These are phyloP conservation scores for Zaprionus obscuricornis DNA, from an alignment of 2,888 invertebrate species.

Conservation along the genomic window DNA sequence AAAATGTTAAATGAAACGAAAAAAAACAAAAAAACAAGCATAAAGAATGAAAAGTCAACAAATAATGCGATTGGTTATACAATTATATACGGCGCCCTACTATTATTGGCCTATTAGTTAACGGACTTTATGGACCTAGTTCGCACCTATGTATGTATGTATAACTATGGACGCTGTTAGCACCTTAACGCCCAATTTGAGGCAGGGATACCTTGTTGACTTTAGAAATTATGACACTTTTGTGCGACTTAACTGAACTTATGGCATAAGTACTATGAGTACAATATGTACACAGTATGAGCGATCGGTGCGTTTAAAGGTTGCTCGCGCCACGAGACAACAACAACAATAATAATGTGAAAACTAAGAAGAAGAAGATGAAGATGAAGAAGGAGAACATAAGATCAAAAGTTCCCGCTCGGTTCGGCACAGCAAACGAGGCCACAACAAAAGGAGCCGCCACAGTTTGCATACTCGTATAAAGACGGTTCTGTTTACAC, in stretches of 20 bases:
- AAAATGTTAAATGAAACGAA: neutral
- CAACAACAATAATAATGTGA: slow-evolving; percentile 36
- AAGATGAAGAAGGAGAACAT: neutral
- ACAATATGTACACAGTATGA: slow-evolving; percentile 32
- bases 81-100: neutral
- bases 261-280: slow-evolving; percentile 6
- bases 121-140: slow-evolving; percentile 43
- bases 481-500: slow-evolving; percentile 67
- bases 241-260: slow-evolving; percentile 20
- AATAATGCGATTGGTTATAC: slow-evolving; percentile 49
- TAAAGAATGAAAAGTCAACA: neutral
- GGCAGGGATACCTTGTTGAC: slow-evolving; percentile 51
- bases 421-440: slow-evolving; percentile 51
- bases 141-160: too few species aligned
- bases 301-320: slow-evolving; percentile 42
- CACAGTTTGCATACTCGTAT: slow-evolving; percentile 64
- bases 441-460: slow-evolving; percentile 74
- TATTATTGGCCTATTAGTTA: slow-evolving; percentile 25
- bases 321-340: slow-evolving; percentile 43
- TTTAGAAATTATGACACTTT: slow-evolving; percentile 71
- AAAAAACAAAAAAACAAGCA: slow-evolving; percentile 3
- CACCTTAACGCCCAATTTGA: slow-evolving; percentile 69
- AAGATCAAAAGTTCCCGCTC: slow-evolving; percentile 62
- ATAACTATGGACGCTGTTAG: slow-evolving; percentile 51
- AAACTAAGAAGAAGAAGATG: neutral